Evolutionary conservation across 1,140 invertebrate genomes (phyloP).

Genomic region (Leptinotarsa defecta): DNA sequence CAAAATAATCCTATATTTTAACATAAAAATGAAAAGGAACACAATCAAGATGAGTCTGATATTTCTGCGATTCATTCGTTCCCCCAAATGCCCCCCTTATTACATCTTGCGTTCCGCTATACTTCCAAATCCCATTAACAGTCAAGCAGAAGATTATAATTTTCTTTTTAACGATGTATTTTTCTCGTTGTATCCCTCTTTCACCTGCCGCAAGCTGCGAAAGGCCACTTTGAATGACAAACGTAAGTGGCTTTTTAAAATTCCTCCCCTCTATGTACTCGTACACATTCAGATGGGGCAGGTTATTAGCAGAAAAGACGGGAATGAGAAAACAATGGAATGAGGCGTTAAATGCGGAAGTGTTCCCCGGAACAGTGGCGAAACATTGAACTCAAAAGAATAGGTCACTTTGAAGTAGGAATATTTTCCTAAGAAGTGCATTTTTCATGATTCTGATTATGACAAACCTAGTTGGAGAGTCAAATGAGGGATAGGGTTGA

Average conservation of each 20-base stretch:
- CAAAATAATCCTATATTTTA: too few species aligned
- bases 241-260: slow-evolving; percentile 46
- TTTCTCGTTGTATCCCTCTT: slow-evolving; percentile 9
- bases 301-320: slow-evolving; percentile 43
- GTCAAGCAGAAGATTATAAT: slow-evolving; percentile 27
- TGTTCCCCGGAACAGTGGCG: not conserved
- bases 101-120: not conserved
- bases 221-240: slow-evolving; percentile 45
- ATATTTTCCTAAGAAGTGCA: too few species aligned
- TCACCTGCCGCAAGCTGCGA: slow-evolving; percentile 28
- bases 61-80: not conserved
- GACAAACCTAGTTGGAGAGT: too few species aligned
- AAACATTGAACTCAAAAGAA: not conserved
- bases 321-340: slow-evolving; percentile 42
- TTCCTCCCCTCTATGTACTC: slow-evolving; percentile 37
- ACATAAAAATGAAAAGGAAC: too few species aligned
- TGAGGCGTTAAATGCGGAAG: slow-evolving; percentile 38
- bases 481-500: too few species aligned
- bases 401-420: too few species aligned
- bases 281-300: slow-evolving; percentile 30
- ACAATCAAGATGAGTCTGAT: not conserved
- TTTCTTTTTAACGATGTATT: slow-evolving; percentile 32
- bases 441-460: too few species aligned
- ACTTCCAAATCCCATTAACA: slow-evolving; percentile 26
- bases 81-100: not conserved